phyloP scores from a whole-genome alignment of 2,113 vertebrate species.

The Zonotrichia leucophrys region DNA sequence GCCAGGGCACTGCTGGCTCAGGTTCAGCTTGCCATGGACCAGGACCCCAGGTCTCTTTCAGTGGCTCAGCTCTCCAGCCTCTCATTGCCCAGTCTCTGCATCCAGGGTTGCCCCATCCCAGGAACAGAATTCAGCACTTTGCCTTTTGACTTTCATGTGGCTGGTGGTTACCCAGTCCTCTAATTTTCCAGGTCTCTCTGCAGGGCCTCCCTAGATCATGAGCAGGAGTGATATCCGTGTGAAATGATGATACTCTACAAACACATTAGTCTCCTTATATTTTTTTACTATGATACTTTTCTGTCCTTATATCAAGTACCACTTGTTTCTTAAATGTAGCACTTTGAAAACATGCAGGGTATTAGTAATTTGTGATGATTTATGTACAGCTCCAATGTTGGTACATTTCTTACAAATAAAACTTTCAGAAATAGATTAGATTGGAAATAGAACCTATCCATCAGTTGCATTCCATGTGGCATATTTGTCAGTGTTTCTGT shows the following conservation, averaged over 20 bases:
- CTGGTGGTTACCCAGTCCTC: neutral
- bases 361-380: neutral
- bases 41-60: too few relatives aligned
- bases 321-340: neutral
- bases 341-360: neutral
- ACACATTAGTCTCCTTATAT: neutral
- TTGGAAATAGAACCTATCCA: neutral
- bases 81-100: too few relatives aligned
- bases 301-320: neutral
- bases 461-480: neutral
- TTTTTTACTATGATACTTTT: neutral
- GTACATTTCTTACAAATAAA: neutral
- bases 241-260: neutral
- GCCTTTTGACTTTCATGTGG: too few relatives aligned
- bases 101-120: neutral
- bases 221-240: neutral
- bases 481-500: neutral
- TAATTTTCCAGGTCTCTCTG: rapidly evolving
- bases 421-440: neutral
- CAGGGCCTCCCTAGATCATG: neutral
- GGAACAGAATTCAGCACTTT: neutral
- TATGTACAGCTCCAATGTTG: neutral
- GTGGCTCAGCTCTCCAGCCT: too few relatives aligned
- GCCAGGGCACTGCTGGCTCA: too few relatives aligned
- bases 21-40: too few relatives aligned